Base-by-base conservation (phyloP, 1,140 invertebrate species). In the Drosophila pseudoananassae region DNA sequence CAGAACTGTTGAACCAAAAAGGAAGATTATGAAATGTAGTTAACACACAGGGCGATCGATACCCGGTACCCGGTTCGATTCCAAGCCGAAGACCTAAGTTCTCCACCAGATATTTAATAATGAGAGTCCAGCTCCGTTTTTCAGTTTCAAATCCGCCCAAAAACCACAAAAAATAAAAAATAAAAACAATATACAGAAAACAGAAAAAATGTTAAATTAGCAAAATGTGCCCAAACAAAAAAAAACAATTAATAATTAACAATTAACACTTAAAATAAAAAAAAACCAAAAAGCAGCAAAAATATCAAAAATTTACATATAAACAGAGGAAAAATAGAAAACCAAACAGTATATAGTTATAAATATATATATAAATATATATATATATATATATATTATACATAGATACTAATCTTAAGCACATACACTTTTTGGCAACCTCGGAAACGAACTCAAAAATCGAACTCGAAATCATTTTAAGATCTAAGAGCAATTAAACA, bases 251-350 rank as follows among this genome's bases (percentile, higher is more conserved):
- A 27, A 8, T 25, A 25, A 58, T 36, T 36, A 31, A 31, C 31
- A 31, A 31, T 31, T 31, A 36, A 36, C 33, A 36, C 12, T 36
- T 12, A 57, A 56, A 61, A 9, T 8, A 31, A 20, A 12, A 56
- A 52, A 43, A 52, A 59, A 60, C 45, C 15, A 50, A 65, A 46
- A 59, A 59, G 55, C 56, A 73, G 47, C 57, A 73, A 72, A 38
- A 60, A 72, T 69, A 69, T 69, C 65, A 60, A 72, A 72, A 69
- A 69, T 58, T 58, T 69, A 69, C 63, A 69, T 68, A 71, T 70
- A 70, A 51, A 69, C 56, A 27, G 43, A 68, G 64, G 54, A 29
- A 71, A 71, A 58, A 70, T 70, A 54, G 12, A 52, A 33, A 33
- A 36, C 23, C n/a, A 53, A 45, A 55, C 14, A 51, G 27, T 31